phyloP scores from a whole-genome alignment of 2,888 invertebrate species.

The Conomelus anceps region DNA sequence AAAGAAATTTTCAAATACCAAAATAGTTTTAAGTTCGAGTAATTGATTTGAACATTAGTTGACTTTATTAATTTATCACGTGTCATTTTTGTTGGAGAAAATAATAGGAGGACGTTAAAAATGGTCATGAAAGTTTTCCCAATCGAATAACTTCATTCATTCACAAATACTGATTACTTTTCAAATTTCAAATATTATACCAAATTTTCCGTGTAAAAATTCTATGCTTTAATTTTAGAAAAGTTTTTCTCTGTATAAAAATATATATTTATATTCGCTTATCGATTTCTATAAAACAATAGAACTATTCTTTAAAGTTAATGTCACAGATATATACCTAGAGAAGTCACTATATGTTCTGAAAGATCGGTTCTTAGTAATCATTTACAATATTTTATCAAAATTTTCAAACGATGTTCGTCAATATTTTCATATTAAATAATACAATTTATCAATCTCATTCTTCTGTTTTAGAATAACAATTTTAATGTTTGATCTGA shows the following conservation, averaged over 20 bases:
- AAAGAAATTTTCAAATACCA: no score
- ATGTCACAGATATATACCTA: conserved; percentile 3
- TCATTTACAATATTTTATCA: neutral
- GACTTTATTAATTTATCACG: no score
- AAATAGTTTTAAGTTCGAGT: no score
- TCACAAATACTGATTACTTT: neutral
- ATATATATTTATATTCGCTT: neutral
- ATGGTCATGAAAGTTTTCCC: neutral
- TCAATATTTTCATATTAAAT: neutral
- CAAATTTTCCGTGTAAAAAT: neutral
- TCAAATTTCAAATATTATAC: neutral
- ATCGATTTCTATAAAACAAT: neutral
- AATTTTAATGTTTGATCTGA: neutral
- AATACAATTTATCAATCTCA: neutral
- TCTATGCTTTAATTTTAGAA: neutral
- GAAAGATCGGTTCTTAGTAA: neutral
- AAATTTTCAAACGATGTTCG: neutral
- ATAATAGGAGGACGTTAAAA: neutral
- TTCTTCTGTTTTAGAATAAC: neutral
- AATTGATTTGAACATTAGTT: no score
- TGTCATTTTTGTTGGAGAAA: no score
- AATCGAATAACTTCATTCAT: neutral
- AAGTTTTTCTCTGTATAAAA: neutral
- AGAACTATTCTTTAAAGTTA: neutral
- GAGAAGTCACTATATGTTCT: neutral